Evolutionary conservation across 2,797 vertebrate genomes (phyloP).

Genomic region (Hapalemur alaotrensis): DNA sequence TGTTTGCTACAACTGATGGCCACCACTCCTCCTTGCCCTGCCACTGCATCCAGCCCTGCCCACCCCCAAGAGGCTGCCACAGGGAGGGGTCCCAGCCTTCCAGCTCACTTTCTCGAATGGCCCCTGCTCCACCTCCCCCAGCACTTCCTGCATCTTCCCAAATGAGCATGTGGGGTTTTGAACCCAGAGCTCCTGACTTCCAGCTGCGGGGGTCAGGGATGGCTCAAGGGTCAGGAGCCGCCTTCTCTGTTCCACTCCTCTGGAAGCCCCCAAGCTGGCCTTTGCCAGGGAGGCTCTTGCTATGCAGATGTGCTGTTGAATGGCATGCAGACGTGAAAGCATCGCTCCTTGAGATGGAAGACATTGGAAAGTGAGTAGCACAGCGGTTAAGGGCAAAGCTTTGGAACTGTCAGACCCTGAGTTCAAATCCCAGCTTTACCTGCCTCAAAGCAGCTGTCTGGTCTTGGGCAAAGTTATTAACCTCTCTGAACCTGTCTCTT

Average conservation of each 20-base stretch:
- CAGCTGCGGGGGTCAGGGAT: rapidly evolving
- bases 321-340: background rate
- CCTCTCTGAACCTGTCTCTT: background rate
- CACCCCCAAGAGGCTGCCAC: background rate
- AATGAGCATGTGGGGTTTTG: background rate
- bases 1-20: background rate
- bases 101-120: background rate
- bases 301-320: background rate
- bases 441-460: background rate
- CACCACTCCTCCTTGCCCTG: background rate
- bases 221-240: background rate
- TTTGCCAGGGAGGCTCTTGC: background rate
- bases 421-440: background rate
- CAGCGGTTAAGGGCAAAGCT: background rate
- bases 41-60: background rate
- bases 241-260: background rate
- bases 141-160: background rate
- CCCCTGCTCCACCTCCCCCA: background rate
- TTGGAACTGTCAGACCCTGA: background rate
- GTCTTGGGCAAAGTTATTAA: background rate
- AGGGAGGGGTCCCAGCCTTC: background rate
- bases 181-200: background rate
- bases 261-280: background rate
- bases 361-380: background rate
- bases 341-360: background rate